Percentiles rank a stretch among this genome's conserved stretches.
phyloP scores from a whole-genome alignment of 2,888 invertebrate genomes.

The Mesorhabditis belari region DNA sequence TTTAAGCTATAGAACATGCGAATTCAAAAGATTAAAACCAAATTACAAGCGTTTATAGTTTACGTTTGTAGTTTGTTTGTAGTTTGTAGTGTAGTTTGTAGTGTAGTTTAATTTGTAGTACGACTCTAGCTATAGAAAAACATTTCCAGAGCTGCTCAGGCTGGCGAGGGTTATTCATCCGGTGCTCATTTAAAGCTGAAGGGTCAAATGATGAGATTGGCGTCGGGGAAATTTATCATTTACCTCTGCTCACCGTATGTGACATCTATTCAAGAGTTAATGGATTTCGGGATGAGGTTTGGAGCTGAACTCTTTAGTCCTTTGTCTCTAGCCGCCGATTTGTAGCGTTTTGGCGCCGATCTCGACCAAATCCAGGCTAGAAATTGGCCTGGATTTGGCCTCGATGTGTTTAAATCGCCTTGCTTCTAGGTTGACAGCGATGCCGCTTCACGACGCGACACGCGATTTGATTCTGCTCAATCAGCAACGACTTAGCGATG shows the following conservation, averaged over 20 bases:
- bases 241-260: slow-evolving; percentile 51
- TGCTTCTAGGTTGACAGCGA: slow-evolving; percentile 13
- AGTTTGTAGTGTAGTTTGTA: too few species aligned
- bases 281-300: slow-evolving; percentile 47
- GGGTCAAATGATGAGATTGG: slow-evolving; percentile 48
- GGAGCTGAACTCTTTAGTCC: slow-evolving; percentile 1
- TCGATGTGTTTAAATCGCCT: too few species aligned
- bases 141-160: slow-evolving; percentile 5
- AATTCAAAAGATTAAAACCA: too few species aligned
- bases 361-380: too few species aligned
- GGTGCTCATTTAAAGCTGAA: slow-evolving; percentile 40
- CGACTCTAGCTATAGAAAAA: too few species aligned
- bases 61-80: too few species aligned
- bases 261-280: slow-evolving; percentile 44
- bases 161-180: slow-evolving; percentile 1
- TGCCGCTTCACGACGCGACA: slow-evolving; percentile 52
- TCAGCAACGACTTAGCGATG: slow-evolving; percentile 47
- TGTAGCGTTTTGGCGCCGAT: too few species aligned
- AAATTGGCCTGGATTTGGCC: too few species aligned
- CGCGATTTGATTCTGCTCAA: slow-evolving; percentile 51
- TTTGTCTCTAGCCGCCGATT: background rate
- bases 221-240: slow-evolving; percentile 33
- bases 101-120: too few species aligned
- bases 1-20: too few species aligned
- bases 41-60: too few species aligned